Evolutionary conservation across 2,888 invertebrate species (phyloP).

Genomic region (Mesorhabditis sp.): DNA sequence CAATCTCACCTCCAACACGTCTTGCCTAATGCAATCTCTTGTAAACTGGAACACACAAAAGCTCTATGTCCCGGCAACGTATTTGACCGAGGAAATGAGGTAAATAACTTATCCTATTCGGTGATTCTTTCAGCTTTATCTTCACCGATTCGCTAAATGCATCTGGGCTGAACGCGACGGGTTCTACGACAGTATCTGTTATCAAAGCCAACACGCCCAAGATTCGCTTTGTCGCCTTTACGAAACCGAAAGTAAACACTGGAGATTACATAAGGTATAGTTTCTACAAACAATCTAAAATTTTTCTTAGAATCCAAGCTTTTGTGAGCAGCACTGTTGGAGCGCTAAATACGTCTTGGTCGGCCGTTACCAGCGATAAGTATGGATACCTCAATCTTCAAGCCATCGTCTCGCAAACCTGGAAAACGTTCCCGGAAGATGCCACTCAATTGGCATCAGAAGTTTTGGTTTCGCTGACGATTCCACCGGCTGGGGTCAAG

Average conservation of each 20-base stretch:
- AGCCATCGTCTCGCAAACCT: not conserved
- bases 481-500: not conserved
- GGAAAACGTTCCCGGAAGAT: not conserved
- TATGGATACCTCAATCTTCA: not conserved
- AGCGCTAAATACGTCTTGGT: not conserved
- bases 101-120: not conserved
- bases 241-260: not conserved
- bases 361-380: not conserved
- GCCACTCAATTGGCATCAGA: not conserved
- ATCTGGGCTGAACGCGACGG: not conserved
- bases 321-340: not conserved
- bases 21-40: not conserved
- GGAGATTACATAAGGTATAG: not conserved
- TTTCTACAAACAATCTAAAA: not conserved
- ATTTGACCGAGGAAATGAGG: not conserved
- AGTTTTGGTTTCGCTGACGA: not conserved
- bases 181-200: not conserved
- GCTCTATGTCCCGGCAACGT: not conserved
- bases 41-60: not conserved
- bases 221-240: not conserved
- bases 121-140: not conserved
- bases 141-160: not conserved
- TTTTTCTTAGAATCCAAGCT: not conserved
- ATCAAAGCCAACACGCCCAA: not conserved
- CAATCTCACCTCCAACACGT: not conserved